phyloP scores from a whole-genome alignment of 2,797 vertebrate genomes.

The Geotrypetes seraphini region DNA sequence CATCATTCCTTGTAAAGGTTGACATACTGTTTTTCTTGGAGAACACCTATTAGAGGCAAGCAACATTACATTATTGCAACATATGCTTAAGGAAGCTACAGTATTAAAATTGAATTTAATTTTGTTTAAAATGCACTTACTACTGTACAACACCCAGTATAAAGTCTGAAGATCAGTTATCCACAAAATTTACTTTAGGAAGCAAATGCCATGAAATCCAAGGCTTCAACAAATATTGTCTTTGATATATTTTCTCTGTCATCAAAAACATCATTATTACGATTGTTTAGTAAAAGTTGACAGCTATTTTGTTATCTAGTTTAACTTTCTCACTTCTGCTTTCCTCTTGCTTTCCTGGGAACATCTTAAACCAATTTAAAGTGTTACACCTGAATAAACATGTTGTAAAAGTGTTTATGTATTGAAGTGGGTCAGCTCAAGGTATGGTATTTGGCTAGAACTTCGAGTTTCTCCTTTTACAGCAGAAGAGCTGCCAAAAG shows the following conservation, averaged over 20 bases:
- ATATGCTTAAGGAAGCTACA: no score
- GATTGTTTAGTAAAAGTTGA: no score
- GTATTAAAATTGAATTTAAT: no score
- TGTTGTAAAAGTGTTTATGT: conserved; percentile 75
- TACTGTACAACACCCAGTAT: no score
- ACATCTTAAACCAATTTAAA: conserved; percentile 76
- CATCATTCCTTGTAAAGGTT: no score
- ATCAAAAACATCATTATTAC: conserved; percentile 16
- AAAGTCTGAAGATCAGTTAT: conserved; percentile 35
- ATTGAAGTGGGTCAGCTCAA: conserved; percentile 77
- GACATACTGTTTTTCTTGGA: no score
- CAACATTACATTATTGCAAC: no score
- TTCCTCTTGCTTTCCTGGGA: conserved; percentile 40
- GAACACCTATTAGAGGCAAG: no score
- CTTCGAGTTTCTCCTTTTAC: conserved; percentile 72
- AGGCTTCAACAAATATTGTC: conserved; percentile 45
- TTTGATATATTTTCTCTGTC: conserved; percentile 39
- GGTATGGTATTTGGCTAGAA: conserved; percentile 72
- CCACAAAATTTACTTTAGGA: conserved; percentile 33
- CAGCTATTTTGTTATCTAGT: conserved; percentile 4
- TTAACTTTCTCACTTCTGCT: conserved; percentile 41
- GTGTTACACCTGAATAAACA: conserved; percentile 78
- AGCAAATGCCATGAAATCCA: conserved; percentile 47
- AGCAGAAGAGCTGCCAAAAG: conserved; percentile 63
- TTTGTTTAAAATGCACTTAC: no score